Evolutionary conservation across 2,797 vertebrate genomes (phyloP).

Genomic region (Pyrocephalus nanus): DNA sequence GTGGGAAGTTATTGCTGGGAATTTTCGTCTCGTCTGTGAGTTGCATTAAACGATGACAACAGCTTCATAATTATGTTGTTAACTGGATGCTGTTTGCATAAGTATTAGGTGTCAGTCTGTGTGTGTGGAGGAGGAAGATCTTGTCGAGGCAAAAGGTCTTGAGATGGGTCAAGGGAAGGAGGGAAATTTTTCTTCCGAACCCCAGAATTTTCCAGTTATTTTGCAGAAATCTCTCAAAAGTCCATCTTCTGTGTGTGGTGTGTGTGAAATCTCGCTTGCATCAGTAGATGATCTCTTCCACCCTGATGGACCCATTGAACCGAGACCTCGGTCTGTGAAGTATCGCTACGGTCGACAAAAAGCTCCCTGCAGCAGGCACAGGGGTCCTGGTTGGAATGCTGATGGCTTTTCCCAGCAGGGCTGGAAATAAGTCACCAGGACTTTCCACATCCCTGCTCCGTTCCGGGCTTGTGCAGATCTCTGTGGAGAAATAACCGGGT

Average conservation of each 20-base stretch:
- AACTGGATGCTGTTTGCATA: constrained; percentile 5
- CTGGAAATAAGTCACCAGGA: neutral
- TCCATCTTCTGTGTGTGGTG: neutral
- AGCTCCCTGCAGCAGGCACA: neutral
- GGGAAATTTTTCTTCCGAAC: neutral
- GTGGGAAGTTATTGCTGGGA: neutral
- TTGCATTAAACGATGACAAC: neutral
- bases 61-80: neutral
- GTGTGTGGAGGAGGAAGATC: constrained; percentile 10
- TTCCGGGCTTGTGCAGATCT: neutral
- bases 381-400: neutral
- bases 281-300: neutral
- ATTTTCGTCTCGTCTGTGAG: neutral
- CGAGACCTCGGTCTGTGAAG: neutral
- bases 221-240: neutral
- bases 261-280: neutral
- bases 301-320: neutral
- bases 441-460: accelerated
- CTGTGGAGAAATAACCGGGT: neutral
- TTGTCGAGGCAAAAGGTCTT: neutral
- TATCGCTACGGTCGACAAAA: accelerated
- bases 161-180: neutral
- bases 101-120: neutral
- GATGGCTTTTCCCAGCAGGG: neutral
- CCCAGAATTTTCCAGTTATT: neutral